phyloP scores from a whole-genome alignment of 2,888 invertebrate species.

The Masnerella sp. region DNA sequence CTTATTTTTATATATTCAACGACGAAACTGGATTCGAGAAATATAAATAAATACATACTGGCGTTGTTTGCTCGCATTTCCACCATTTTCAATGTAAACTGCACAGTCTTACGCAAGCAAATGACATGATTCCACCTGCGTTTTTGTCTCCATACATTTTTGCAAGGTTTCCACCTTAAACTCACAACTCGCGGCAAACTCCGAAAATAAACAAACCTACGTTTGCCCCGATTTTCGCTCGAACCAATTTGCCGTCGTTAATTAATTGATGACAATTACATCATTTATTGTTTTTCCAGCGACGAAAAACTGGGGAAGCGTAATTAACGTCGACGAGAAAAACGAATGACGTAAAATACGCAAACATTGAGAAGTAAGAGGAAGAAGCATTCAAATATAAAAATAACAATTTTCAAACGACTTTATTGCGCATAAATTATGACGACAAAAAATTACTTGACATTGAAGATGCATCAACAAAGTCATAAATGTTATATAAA shows the following conservation, averaged over 20 bases:
- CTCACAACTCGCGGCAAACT: constrained; percentile 8
- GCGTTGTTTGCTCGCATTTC: constrained; percentile 28
- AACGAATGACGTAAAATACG: constrained; percentile 31
- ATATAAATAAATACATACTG: background rate
- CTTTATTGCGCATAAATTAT: constrained; percentile 24
- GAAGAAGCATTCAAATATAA: constrained; percentile 25
- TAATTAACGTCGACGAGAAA: constrained; percentile 25
- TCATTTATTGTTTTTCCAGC: constrained; percentile 18
- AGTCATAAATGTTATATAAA: constrained; percentile 21
- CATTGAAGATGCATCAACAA: constrained; percentile 27
- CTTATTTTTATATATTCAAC: too few species aligned
- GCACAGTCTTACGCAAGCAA: constrained; percentile 47
- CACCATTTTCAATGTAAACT: constrained; percentile 42
- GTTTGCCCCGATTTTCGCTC: background rate
- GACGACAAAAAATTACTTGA: constrained; percentile 19
- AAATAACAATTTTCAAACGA: constrained; percentile 25
- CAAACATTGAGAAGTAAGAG: constrained; percentile 3
- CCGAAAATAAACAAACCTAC: constrained; percentile 20
- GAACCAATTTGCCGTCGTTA: constrained; percentile 26
- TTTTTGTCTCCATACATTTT: constrained; percentile 40
- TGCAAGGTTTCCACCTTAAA: constrained; percentile 40
- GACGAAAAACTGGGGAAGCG: constrained; percentile 27
- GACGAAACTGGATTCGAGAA: too few species aligned
- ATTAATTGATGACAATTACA: constrained; percentile 18
- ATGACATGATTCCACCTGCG: constrained; percentile 39